Percentiles rank a stretch among this genome's conserved stretches.
Conservation (phyloP, 1,140 invertebrate species). For the Atta colombica region DNA sequence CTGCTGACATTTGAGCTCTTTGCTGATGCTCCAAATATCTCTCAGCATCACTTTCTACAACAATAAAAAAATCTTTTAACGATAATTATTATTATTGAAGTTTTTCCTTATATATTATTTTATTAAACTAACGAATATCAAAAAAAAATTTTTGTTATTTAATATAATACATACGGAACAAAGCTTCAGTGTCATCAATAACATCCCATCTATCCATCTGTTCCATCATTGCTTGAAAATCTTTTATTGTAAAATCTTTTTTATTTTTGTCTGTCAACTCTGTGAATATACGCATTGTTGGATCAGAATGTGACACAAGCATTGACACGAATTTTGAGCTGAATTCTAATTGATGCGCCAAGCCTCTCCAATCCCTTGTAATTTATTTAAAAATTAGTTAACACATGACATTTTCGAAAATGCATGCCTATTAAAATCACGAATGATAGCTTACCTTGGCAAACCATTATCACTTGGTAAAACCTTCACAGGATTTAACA, state of each 20-base stretch:
- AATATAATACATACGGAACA: slow-evolving; percentile 86
- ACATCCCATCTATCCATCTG: slow-evolving; percentile 90
- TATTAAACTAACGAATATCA: not conserved
- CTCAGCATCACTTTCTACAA: slow-evolving; percentile 83
- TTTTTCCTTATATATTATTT: slow-evolving; percentile 9
- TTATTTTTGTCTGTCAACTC: slow-evolving; percentile 83
- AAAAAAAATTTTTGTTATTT: not conserved
- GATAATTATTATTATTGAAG: not conserved
- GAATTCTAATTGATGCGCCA: slow-evolving; percentile 88
- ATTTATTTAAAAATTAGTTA: slow-evolving; percentile 48
- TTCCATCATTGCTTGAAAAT: slow-evolving; percentile 87
- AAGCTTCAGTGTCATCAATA: slow-evolving; percentile 87
- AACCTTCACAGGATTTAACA: slow-evolving; percentile 89
- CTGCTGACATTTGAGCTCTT: slow-evolving; percentile 69
- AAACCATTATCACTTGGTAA: slow-evolving; percentile 87
- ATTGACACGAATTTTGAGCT: slow-evolving; percentile 84
- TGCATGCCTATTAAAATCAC: not conserved
- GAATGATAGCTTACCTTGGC: slow-evolving; percentile 84
- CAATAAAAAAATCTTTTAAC: slow-evolving; percentile 12
- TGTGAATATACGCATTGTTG: slow-evolving; percentile 86
- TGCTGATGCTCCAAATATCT: slow-evolving; percentile 78
- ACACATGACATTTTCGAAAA: slow-evolving; percentile 18
- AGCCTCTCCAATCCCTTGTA: slow-evolving; percentile 90
- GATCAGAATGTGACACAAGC: slow-evolving; percentile 86
- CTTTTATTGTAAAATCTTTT: slow-evolving; percentile 84